Evolutionary conservation across 1,140 invertebrate species (phyloP).

Genomic region (Apis cerana): DNA sequence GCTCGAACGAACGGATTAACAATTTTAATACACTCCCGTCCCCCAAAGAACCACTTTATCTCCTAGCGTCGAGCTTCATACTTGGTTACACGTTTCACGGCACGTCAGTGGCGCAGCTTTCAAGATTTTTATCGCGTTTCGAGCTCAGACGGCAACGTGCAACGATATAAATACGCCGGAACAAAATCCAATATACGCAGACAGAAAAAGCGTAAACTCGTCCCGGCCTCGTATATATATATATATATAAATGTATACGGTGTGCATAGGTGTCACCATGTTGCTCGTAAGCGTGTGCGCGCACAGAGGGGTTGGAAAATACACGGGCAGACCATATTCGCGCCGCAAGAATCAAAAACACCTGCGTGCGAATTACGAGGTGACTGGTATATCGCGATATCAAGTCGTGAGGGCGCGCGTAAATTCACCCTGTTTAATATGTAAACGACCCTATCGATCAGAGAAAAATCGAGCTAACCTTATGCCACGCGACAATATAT

Average conservation of each 20-base stretch:
- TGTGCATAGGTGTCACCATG: too few relatives aligned
- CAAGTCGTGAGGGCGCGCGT: conserved; percentile 24
- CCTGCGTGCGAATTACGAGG: conserved; percentile 54
- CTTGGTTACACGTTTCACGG: conserved; percentile 2
- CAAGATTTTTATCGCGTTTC: conserved; percentile 26
- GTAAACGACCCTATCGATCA: conserved; percentile 52
- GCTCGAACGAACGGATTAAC: neutral
- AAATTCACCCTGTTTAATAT: conserved; percentile 48
- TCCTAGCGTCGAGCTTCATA: neutral
- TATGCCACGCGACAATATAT: conserved; percentile 13
- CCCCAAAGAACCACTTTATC: neutral
- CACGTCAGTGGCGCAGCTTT: conserved; percentile 1
- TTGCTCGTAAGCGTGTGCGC: neutral
- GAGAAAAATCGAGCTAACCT: conserved; percentile 21
- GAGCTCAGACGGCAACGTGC: conserved; percentile 12
- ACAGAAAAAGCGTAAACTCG: conserved; percentile 16
- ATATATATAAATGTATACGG: too few relatives aligned
- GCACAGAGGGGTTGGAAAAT: neutral
- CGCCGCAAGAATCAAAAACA: conserved; percentile 53
- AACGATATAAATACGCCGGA: conserved; percentile 34
- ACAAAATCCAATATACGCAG: conserved; percentile 43
- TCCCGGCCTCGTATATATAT: too few relatives aligned
- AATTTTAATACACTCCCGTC: neutral
- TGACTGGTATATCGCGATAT: conserved; percentile 50
- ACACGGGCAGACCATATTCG: conserved; percentile 5